Evolutionary conservation across 2,888 invertebrate genomes (phyloP).

Genomic region (Cephus sareptanus): DNA sequence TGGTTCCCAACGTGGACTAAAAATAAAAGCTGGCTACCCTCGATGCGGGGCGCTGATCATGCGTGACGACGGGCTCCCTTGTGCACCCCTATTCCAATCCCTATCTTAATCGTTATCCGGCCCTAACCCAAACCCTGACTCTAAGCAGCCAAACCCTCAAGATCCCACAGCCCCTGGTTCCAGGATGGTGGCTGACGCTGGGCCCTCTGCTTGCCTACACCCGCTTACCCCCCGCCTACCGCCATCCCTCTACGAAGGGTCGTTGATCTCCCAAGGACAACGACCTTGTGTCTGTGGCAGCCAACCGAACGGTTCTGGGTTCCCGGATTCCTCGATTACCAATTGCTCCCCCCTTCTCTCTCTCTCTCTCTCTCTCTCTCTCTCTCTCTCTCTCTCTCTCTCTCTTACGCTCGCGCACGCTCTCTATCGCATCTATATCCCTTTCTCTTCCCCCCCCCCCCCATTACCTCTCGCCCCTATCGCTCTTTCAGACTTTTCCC

Average conservation of each 20-base stretch:
- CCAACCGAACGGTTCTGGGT: constrained; percentile 60
- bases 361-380: constrained; percentile 17
- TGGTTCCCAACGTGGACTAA: constrained; percentile 30
- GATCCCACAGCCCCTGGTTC: too few relatives aligned
- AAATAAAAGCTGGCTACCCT: constrained; percentile 24
- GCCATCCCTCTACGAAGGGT: constrained; percentile 58
- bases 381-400: constrained; percentile 20
- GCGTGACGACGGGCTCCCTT: not conserved
- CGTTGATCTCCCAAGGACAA: constrained; percentile 67
- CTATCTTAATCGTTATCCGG: not conserved
- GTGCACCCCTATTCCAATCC: not conserved
- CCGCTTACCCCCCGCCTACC: constrained; percentile 26
- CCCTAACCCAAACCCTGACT: too few relatives aligned
- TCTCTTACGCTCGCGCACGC: not conserved
- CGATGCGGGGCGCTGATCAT: not conserved
- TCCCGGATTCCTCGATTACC: constrained; percentile 63
- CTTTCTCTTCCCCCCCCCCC: not conserved
- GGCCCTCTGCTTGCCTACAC: too few relatives aligned
- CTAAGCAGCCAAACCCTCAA: too few relatives aligned
- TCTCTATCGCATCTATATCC: not conserved
- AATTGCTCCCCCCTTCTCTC: constrained; percentile 37
- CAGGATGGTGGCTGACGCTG: too few relatives aligned
- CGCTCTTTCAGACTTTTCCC: too few relatives aligned
- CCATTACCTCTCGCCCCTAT: not conserved
- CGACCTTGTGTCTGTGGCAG: constrained; percentile 63